Conservation (phyloP, 2,797 vertebrate species). For the Danio choprae region DNA sequence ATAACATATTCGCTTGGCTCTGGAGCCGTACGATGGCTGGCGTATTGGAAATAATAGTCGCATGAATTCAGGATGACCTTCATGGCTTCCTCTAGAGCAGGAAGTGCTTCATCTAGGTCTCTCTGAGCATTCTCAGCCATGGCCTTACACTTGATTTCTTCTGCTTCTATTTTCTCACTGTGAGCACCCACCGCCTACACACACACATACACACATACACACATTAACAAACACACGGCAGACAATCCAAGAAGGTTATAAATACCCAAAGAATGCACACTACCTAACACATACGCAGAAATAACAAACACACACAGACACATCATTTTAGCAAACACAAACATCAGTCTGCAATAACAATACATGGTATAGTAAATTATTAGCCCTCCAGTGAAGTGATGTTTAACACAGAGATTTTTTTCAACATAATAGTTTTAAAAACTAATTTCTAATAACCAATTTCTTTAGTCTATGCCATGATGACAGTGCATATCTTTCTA, state of each 20-base stretch:
- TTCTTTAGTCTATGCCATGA: no score
- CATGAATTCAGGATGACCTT: constrained; percentile 73
- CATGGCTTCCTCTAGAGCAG: constrained; percentile 89
- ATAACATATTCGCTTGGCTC: not conserved
- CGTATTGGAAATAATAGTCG: constrained; percentile 18
- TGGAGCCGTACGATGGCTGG: not conserved
- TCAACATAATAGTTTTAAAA: no score
- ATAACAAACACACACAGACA: constrained; percentile 15
- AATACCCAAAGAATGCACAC: constrained; percentile 12
- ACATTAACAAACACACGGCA: constrained; percentile 14
- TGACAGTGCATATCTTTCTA: no score
- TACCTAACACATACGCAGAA: not conserved
- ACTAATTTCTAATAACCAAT: no score
- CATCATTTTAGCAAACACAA: not conserved
- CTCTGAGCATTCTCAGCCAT: constrained; percentile 89
- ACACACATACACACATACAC: constrained; percentile 54
- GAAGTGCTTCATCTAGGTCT: constrained; percentile 88
- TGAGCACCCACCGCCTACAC: constrained; percentile 83
- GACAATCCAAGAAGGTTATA: constrained; percentile 23
- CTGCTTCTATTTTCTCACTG: constrained; percentile 85
- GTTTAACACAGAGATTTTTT: no score
- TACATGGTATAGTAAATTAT: no score
- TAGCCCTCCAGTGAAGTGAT: no score
- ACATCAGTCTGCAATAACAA: constrained; percentile 3
- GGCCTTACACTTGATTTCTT: constrained; percentile 87